Conservation (phyloP, 2,888 invertebrate genomes). For the Thera obeliscata region DNA sequence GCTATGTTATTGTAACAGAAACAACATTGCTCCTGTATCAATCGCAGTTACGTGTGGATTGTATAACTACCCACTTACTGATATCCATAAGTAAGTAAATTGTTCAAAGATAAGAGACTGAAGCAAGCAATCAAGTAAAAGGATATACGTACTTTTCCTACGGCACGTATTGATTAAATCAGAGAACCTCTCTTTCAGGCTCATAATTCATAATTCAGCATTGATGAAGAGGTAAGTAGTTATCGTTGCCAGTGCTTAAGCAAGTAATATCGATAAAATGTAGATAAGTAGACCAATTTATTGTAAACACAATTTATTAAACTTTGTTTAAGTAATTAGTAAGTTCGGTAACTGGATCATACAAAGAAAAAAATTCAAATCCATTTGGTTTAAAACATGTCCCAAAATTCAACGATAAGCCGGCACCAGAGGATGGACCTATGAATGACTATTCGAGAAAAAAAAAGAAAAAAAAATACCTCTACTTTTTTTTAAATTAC, state of each 20-base stretch:
- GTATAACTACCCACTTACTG: background rate
- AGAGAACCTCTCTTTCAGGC: conserved; percentile 15
- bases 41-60: background rate
- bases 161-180: conserved; percentile 18
- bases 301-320: no score
- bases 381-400: no score
- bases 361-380: background rate
- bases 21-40: background rate
- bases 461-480: no score
- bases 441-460: no score
- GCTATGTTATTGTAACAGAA: no score
- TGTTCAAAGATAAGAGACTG: conserved; percentile 12
- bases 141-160: conserved; percentile 2
- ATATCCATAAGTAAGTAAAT: background rate
- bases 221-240: background rate
- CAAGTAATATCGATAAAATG: no score
- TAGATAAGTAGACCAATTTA: no score
- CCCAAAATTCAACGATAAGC: no score
- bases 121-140: conserved; percentile 20
- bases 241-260: background rate
- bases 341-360: no score
- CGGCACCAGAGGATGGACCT: no score
- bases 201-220: conserved; percentile 21
- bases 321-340: no score
- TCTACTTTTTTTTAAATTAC: no score